A percentile compares a stretch with the other conserved stretches of the same genome.
Conservation (phyloP, 1,140 invertebrate species). For the Nasonia vitripennis region DNA sequence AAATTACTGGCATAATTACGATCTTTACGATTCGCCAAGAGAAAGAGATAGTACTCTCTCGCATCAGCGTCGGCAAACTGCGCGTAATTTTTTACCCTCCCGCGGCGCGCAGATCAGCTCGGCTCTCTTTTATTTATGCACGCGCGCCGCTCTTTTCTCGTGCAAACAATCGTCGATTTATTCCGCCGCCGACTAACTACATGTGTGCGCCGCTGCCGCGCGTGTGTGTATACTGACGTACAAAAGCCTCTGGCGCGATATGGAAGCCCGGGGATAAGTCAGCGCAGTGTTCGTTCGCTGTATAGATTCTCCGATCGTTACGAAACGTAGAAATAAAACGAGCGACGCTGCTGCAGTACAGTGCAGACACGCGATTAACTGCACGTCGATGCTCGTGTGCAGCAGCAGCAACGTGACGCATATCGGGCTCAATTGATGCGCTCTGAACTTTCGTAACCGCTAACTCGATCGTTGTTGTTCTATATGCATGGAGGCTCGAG, state of each 20-base stretch:
- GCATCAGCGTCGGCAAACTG: not conserved
- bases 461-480: not conserved
- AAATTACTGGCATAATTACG: not conserved
- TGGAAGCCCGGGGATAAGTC: not conserved
- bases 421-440: not conserved
- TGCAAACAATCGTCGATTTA: conserved; percentile 5
- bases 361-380: not conserved
- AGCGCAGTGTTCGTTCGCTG: not conserved
- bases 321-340: not conserved
- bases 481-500: too few relatives aligned
- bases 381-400: not conserved
- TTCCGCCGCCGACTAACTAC: not conserved
- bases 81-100: not conserved
- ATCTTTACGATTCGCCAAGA: not conserved
- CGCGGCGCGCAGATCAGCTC: not conserved
- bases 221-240: not conserved
- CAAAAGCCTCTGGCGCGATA: not conserved
- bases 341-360: not conserved
- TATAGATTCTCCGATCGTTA: not conserved
- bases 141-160: not conserved
- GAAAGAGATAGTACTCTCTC: not conserved
- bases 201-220: not conserved
- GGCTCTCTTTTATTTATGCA: not conserved
- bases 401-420: too few relatives aligned
- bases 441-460: not conserved